These are phyloP conservation scores for Alligator mississippiensis DNA, from an alignment of 2,113 vertebrate genomes.

Conservation along the genomic window DNA sequence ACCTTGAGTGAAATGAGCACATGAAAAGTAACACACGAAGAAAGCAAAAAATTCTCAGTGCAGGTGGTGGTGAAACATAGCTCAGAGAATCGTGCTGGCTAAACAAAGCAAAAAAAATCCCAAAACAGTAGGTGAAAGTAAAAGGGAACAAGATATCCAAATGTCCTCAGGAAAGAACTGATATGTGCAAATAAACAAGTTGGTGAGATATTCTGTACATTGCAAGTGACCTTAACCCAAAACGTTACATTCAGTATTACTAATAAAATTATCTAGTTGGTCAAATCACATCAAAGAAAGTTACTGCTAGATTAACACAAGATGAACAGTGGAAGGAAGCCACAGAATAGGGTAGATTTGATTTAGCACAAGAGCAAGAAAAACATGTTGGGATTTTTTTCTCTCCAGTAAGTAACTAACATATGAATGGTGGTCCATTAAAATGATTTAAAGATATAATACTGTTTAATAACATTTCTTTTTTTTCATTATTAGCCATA, in stretches of 20 bases:
- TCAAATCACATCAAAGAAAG: background rate
- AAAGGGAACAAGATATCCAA: background rate
- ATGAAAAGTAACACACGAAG: background rate
- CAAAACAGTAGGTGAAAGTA: background rate
- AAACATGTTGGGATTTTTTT: background rate
- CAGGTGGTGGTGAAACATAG: background rate
- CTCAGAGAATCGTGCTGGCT: background rate
- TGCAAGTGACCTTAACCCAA: background rate
- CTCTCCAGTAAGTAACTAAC: background rate
- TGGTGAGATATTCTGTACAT: background rate
- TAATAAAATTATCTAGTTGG: background rate
- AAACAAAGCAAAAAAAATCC: background rate
- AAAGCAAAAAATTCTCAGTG: background rate
- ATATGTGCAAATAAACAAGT: background rate
- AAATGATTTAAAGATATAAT: background rate
- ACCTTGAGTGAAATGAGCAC: background rate
- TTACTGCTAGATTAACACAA: no score
- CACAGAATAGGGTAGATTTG: no score
- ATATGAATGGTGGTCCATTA: fast-evolving
- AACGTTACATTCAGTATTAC: background rate
- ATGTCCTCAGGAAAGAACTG: background rate
- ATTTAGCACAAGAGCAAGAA: no score
- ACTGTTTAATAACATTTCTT: no score
- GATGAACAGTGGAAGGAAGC: no score
- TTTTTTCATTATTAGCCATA: no score